Evolutionary conservation across 2,888 invertebrate genomes (phyloP), one percentile per base, ranked within the genome.

Genomic region (Xanthostigma xanthostigma): DNA sequence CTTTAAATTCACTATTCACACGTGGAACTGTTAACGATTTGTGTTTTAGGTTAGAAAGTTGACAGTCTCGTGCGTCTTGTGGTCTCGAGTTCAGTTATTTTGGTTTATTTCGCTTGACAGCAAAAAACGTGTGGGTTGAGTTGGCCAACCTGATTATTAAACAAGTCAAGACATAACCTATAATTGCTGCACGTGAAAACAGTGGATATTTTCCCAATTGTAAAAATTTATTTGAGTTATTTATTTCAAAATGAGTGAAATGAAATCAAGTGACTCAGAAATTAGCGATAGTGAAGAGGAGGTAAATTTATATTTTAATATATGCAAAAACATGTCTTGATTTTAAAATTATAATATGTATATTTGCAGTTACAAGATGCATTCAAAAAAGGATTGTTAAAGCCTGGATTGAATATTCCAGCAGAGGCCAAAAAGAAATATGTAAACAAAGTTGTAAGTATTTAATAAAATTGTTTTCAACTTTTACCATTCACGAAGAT

Each of bases 291-390:
- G 51, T 54, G n/a, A 2, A 9, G n/a, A 14, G 27, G 27, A 27
- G 27, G 27, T 27, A 27, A 27, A 27, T 46, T 47, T 36, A 44
- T 49, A 52, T 45, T 53, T 41, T 49, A 43, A 53, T 51, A 44
- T 37, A 27, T 40, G 44, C 17, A 11, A 33, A 13, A 10, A 40
- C 17, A 27, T 36, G 40, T 27, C 27, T 5, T 27, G 27, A 27
- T 27, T 27, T 17, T 17, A 48, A 43, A 13, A 46, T 44, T 53
- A 52, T 54, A n/a, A n/a, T n/a, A n/a, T n/a, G n/a, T n/a, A n/a
- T n/a, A n/a, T 55, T 69, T 68, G 47, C 61, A 94, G 92, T 67
- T 96, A 49, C 93, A 91, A 79, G 84, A 86, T 62, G 93, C 94
- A 0, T 90, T 92, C 64, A 81, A 81, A 0, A 78, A 81, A 58